Base-by-base conservation (phyloP, 1,140 invertebrate species). In the Brachionus rubens region DNA sequence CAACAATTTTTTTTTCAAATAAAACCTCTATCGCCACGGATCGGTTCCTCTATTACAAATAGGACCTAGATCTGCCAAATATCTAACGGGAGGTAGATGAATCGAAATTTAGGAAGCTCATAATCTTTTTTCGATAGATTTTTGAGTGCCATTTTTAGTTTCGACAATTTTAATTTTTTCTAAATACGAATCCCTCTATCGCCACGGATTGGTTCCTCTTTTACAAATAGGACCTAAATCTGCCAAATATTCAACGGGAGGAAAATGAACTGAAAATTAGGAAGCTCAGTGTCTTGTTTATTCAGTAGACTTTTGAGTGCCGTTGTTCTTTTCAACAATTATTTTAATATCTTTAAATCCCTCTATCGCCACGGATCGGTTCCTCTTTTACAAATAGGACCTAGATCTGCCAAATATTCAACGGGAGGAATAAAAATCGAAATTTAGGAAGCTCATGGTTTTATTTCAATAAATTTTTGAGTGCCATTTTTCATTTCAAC, bases 201-300 rank as follows among this genome's bases (percentile, higher is more conserved):
- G 75, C 62, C 62, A 65, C 62, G 62, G 62, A 76, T 50, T 52
- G 24, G 43, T 33, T 28, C 56, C 41, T 76, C 30, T 40, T 21
- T 5, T 9, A 9, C 9, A 36, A 36, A 76, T 48, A 48, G 75
- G 75, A 46, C 46, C 10, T 52, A 30, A 76, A 65, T 65, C 54
- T 76, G 52, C 54, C 62, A 47, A 76, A 56, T 30, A 67, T 26
- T 10, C n/a, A 30, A 0, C 36, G n/a, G 52, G 75, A 78, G 70
- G 72, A 10, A 65, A 4, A 28, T 26, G 9, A 56, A 76, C 4
- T 12, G 56, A 67, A n/a, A 12, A 14, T 6, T 62, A 72, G 68
- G 68, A 72, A 72, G 68, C 68, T 33, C 36, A 24, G 9, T 0
- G 33, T 48, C 4, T 50, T 9, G 12, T 19, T 3, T n/a, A n/a